phyloP scores from a whole-genome alignment of 2,797 vertebrate genomes.

The Gallirallus australis region DNA sequence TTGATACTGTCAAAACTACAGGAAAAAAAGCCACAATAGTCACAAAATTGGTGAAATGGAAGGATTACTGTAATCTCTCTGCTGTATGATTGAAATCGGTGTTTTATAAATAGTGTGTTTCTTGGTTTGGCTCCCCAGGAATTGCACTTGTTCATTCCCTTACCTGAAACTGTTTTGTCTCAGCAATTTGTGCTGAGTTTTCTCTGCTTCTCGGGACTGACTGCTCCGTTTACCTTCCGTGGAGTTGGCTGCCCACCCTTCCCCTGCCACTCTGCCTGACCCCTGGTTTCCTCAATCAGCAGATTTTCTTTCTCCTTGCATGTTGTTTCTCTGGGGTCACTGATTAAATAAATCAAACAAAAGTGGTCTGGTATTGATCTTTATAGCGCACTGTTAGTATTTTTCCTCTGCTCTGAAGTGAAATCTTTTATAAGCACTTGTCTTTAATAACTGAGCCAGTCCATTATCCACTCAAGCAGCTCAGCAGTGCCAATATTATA shows the following conservation, averaged over 20 bases:
- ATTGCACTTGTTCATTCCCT: not conserved
- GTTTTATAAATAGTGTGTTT: not conserved
- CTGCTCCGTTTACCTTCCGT: not conserved
- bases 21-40: not conserved
- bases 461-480: conserved; percentile 40
- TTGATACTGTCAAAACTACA: not conserved
- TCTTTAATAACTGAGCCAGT: conserved; percentile 18
- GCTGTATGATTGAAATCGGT: not conserved
- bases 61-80: not conserved
- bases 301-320: conserved; percentile 4
- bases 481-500: not conserved
- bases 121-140: not conserved
- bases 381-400: not conserved
- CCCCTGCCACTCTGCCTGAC: accelerated
- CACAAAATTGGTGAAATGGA: not conserved
- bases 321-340: conserved; percentile 7
- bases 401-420: conserved; percentile 17
- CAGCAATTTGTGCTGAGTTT: not conserved
- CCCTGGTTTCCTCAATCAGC: not conserved
- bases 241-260: not conserved
- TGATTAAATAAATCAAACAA: conserved; percentile 43
- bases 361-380: conserved; percentile 63
- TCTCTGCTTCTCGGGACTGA: accelerated
- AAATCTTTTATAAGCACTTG: conserved; percentile 41
- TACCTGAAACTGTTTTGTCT: not conserved